Evolutionary conservation across 2,888 invertebrate species (phyloP).

Genomic region (Omphaloscelis lunosa): DNA sequence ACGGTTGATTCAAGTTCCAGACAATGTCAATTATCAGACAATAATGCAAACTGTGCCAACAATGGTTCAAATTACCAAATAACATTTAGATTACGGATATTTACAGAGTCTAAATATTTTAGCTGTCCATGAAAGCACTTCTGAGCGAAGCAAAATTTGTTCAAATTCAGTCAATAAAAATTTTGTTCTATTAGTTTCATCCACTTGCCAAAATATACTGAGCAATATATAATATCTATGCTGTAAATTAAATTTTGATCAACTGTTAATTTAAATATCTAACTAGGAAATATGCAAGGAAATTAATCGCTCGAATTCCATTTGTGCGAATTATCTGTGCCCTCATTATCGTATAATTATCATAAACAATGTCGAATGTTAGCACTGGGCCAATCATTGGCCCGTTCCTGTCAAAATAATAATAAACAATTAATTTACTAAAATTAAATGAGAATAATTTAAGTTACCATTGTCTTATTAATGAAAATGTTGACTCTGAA

Average conservation of each 20-base stretch:
- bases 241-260: constrained; percentile 10
- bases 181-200: background rate
- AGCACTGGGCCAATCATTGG: background rate
- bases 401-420: background rate
- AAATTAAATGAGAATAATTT: constrained; percentile 10
- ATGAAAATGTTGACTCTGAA: constrained; percentile 29
- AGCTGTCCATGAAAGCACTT: background rate
- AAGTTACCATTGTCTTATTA: constrained; percentile 21
- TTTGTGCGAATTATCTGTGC: constrained; percentile 45
- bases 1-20: constrained; percentile 6
- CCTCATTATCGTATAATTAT: constrained; percentile 32
- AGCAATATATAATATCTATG: too few species aligned
- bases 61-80: constrained; percentile 3
- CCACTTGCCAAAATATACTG: constrained; percentile 7
- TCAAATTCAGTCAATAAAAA: constrained; percentile 5
- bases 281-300: constrained; percentile 17
- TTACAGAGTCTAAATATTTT: constrained; percentile 9
- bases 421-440: constrained; percentile 18
- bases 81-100: background rate
- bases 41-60: constrained; percentile 11
- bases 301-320: constrained; percentile 30
- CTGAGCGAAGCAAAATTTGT: background rate
- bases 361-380: constrained; percentile 3
- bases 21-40: constrained; percentile 11
- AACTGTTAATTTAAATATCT: constrained; percentile 2